Base-by-base conservation (phyloP, 92 coral and sea anemone genomes). In the Ricordea florida region DNA sequence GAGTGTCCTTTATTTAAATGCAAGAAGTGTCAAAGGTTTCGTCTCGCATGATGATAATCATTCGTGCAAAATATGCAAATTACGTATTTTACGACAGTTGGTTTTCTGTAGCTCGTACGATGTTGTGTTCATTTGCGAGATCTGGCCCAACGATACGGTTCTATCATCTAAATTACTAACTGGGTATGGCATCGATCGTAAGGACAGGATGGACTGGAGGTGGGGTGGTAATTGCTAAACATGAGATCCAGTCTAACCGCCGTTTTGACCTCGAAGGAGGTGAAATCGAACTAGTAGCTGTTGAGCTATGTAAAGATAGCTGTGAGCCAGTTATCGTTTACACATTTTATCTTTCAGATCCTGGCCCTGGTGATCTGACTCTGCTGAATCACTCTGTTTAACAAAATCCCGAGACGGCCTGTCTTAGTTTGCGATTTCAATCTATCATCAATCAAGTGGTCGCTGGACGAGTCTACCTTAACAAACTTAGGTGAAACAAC, bases 221-320 rank as follows among this genome's bases (percentile, higher is more conserved):
- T 3, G 90, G 96, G 34, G 85, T 84, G 66, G 47, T 89, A 63
- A 69, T 85, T 21, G 96, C 91, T 33, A 70, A 40, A 36, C 60
- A 62, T 50, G 57, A 58, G 30, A 76, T 90, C 57, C 64, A 57
- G 57, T 73, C 75, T 51, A 36, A 85, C 52, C 76, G 90, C 40
- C 90, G 90, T 6, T 59, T 22, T 59, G 47, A 59, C 66, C 47
- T 59, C 16, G 66, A 59, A 20, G 38, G 66, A 34, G 66, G 38
- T 59, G 45, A 59, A 59, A 35, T 59, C 31, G 66, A 59, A 59
- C 25, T 35, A 7, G 66, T 59, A 59, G 66, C 66, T 59, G 47
- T 59, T 36, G 66, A 59, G 47, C 30, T 59, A 32, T 36, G 18
- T 59, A 59, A 35, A 32, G 66, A 59, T 59, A 36, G 66, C 66